Conservation (phyloP, 2,113 vertebrate genomes). For the Rhabdomys dilectus region DNA sequence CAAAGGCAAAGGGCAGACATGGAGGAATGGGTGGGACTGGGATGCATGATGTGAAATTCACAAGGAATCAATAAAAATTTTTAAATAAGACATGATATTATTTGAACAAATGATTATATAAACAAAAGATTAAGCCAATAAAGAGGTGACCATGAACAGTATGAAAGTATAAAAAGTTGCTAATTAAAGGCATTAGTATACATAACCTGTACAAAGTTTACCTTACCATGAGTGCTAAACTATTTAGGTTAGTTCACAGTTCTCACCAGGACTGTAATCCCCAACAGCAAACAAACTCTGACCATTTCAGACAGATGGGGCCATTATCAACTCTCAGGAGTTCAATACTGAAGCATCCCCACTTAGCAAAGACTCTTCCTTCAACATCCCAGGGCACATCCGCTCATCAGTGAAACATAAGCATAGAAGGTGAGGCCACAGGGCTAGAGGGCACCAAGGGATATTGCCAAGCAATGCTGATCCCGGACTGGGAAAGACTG, state of each 20-base stretch:
- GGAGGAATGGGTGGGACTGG: background rate
- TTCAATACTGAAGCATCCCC: background rate
- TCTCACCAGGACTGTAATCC: background rate
- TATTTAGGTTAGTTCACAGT: background rate
- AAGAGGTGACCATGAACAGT: background rate
- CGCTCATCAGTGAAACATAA: conserved; percentile 43
- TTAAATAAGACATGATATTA: background rate
- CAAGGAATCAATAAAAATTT: background rate
- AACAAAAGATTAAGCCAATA: background rate
- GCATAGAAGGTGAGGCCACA: conserved; percentile 13
- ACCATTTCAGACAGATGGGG: background rate
- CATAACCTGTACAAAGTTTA: background rate
- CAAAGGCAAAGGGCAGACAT: background rate
- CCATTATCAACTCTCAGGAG: background rate
- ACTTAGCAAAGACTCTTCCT: background rate
- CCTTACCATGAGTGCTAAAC: background rate
- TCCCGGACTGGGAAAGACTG: background rate
- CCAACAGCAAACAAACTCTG: conserved; percentile 35
- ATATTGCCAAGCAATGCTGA: conserved; percentile 28
- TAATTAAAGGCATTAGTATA: conserved; percentile 12
- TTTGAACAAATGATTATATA: conserved; percentile 34
- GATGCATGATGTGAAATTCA: background rate
- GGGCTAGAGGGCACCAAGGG: conserved; percentile 39
- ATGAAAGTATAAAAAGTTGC: background rate
- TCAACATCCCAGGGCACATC: background rate